phyloP scores from a whole-genome alignment of 2,888 invertebrate species.

The Oligia latruncula region DNA sequence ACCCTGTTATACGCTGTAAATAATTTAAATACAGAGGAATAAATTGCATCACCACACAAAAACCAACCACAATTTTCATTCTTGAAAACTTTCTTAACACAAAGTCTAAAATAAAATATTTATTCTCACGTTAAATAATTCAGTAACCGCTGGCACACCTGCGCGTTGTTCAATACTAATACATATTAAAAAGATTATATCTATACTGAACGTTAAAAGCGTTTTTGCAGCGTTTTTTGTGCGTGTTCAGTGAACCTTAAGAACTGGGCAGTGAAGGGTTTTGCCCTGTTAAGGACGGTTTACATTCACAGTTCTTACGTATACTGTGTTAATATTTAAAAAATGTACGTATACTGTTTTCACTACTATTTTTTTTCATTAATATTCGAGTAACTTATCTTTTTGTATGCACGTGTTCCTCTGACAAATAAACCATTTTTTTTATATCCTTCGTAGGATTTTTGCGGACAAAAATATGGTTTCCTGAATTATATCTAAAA shows the following conservation, averaged over 20 bases:
- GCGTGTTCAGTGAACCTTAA: constrained; percentile 46
- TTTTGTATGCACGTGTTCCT: not conserved
- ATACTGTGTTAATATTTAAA: not conserved
- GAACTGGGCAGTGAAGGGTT: constrained; percentile 39
- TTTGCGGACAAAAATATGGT: not conserved
- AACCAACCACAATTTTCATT: not conserved
- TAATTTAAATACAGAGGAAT: not conserved
- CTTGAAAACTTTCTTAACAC: constrained; percentile 25
- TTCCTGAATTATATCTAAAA: not conserved
- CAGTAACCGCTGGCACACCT: constrained; percentile 45
- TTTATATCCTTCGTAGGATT: too few relatives aligned
- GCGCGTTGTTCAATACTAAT: constrained; percentile 45
- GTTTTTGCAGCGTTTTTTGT: constrained; percentile 62
- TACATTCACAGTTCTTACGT: constrained; percentile 19
- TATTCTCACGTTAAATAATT: constrained; percentile 58
- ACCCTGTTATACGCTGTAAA: too few relatives aligned
- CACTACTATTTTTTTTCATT: not conserved
- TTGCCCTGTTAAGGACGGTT: constrained; percentile 42
- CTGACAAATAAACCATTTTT: not conserved
- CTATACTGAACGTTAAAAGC: constrained; percentile 55
- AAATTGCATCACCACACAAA: not conserved
- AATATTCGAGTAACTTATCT: too few relatives aligned
- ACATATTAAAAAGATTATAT: constrained; percentile 59
- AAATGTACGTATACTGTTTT: not conserved
- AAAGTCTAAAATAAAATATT: constrained; percentile 33